A percentile compares a stretch with the other conserved stretches of the same genome.
Evolutionary conservation across 2,113 vertebrate genomes (phyloP).

Genomic region (Cephalophus harveyi): DNA sequence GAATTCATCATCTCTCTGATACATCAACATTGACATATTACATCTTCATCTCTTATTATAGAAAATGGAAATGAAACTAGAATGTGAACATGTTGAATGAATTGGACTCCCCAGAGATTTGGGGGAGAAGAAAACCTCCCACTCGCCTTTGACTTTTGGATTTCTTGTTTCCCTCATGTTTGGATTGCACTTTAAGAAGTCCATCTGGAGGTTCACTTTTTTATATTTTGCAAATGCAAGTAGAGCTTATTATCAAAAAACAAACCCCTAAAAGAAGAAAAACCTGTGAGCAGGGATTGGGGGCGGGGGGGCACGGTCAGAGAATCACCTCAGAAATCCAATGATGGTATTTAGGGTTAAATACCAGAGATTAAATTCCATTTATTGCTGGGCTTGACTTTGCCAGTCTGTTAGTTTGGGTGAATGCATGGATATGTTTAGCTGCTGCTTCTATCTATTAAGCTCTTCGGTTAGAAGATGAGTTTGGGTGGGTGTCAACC

Average conservation of each 20-base stretch:
- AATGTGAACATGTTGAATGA: slow-evolving; percentile 62
- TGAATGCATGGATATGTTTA: slow-evolving; percentile 59
- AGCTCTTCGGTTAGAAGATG: slow-evolving; percentile 50
- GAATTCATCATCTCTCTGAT: slow-evolving; percentile 73
- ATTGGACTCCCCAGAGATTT: slow-evolving; percentile 60
- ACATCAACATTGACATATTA: slow-evolving; percentile 74
- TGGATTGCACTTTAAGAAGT: slow-evolving; percentile 51
- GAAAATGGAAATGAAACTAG: slow-evolving; percentile 73
- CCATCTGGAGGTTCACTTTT: slow-evolving; percentile 60
- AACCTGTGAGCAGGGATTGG: neutral
- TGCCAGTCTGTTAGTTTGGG: slow-evolving; percentile 47
- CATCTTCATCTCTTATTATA: slow-evolving; percentile 71
- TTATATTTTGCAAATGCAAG: slow-evolving; percentile 39
- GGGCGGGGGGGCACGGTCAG: neutral
- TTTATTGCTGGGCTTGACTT: slow-evolving; percentile 57
- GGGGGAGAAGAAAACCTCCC: slow-evolving; percentile 39
- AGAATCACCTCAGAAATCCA: slow-evolving; percentile 3
- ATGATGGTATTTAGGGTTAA: slow-evolving; percentile 28
- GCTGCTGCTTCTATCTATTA: slow-evolving; percentile 42
- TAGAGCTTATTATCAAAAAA: slow-evolving; percentile 45
- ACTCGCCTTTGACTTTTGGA: slow-evolving; percentile 61
- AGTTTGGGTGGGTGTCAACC: slow-evolving; percentile 68
- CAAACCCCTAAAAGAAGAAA: neutral
- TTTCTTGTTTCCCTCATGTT: slow-evolving; percentile 55
- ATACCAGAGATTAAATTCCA: slow-evolving; percentile 55